Evolutionary conservation across 1,140 invertebrate species (phyloP).

Genomic region (Caerostris extrusa): DNA sequence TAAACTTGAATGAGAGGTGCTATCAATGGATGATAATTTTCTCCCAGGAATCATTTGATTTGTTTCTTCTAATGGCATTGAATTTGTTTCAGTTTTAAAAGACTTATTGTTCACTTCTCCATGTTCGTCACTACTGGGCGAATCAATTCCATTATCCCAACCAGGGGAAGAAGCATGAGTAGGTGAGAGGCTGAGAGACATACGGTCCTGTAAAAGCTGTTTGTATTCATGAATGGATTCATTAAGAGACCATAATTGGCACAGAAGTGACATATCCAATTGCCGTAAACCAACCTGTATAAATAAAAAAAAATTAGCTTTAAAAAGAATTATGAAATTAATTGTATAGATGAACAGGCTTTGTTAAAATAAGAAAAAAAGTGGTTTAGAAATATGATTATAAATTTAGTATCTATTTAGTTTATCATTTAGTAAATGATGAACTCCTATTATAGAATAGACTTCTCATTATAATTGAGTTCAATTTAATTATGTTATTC

Average conservation of each 20-base stretch:
- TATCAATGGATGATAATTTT: slow-evolving; percentile 73
- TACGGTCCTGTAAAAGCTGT: slow-evolving; percentile 87
- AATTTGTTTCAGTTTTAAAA: slow-evolving; percentile 19
- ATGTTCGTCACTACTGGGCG: slow-evolving; percentile 77
- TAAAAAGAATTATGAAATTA: too few relatives aligned
- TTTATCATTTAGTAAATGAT: too few relatives aligned
- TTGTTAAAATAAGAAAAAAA: too few relatives aligned
- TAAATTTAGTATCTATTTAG: too few relatives aligned
- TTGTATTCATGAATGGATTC: slow-evolving; percentile 94
- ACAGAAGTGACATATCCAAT: slow-evolving; percentile 90
- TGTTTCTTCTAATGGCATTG: slow-evolving; percentile 30
- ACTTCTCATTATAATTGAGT: too few relatives aligned
- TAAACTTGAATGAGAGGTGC: slow-evolving; percentile 78
- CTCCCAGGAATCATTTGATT: slow-evolving; percentile 49
- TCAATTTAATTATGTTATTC: too few relatives aligned
- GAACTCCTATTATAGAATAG: too few relatives aligned
- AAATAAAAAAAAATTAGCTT: slow-evolving; percentile 71
- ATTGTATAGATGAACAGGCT: too few relatives aligned
- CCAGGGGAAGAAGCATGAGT: slow-evolving; percentile 73
- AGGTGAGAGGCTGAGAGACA: slow-evolving; percentile 82
- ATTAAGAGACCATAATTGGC: slow-evolving; percentile 92
- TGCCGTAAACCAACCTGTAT: slow-evolving; percentile 91
- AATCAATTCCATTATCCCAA: slow-evolving; percentile 78
- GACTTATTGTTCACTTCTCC: slow-evolving; percentile 44
- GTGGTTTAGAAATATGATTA: too few relatives aligned